Conservation (phyloP, 2,888 invertebrate species). For the Drosophila suboccidentalis region DNA sequence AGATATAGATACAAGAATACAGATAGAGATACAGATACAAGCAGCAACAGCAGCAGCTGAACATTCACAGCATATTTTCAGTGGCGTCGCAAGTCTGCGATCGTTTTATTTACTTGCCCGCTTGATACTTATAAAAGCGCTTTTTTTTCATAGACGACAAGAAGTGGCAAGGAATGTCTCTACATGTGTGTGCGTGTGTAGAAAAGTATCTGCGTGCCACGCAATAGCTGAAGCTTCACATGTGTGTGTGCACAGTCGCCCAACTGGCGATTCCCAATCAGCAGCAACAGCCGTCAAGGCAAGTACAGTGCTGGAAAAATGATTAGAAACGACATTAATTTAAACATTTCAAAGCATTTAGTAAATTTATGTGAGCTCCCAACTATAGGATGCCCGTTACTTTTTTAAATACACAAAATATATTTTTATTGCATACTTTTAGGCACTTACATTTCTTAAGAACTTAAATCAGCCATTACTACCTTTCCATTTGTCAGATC, state of each 20-base stretch:
- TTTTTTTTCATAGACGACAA: slow-evolving; percentile 63
- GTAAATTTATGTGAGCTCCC: too few relatives aligned
- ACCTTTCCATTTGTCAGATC: too few relatives aligned
- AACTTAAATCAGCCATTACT: too few relatives aligned
- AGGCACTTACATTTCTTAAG: too few relatives aligned
- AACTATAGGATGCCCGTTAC: too few relatives aligned
- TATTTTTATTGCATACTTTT: too few relatives aligned
- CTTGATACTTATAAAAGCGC: slow-evolving; percentile 66
- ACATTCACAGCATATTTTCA: slow-evolving; percentile 74
- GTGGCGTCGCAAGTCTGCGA: slow-evolving; percentile 84
- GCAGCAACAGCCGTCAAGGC: slow-evolving; percentile 49
- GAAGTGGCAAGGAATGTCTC: slow-evolving; percentile 61
- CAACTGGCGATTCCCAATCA: slow-evolving; percentile 83
- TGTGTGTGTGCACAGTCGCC: slow-evolving; percentile 64
- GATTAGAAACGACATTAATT: slow-evolving; percentile 13
- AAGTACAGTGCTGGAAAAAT: slow-evolving; percentile 25
- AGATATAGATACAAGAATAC: slow-evolving; percentile 20
- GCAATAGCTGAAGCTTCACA: slow-evolving; percentile 1
- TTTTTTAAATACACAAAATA: too few relatives aligned
- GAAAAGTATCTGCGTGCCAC: slow-evolving; percentile 56
- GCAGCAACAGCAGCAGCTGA: slow-evolving; percentile 37
- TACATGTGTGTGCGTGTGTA: slow-evolving; percentile 14
- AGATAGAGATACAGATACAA: slow-evolving; percentile 30
- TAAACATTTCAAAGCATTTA: not conserved
- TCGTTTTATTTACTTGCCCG: slow-evolving; percentile 62